Evolutionary conservation across 2,113 vertebrate genomes (phyloP).

Genomic region (Procavia capensis): DNA sequence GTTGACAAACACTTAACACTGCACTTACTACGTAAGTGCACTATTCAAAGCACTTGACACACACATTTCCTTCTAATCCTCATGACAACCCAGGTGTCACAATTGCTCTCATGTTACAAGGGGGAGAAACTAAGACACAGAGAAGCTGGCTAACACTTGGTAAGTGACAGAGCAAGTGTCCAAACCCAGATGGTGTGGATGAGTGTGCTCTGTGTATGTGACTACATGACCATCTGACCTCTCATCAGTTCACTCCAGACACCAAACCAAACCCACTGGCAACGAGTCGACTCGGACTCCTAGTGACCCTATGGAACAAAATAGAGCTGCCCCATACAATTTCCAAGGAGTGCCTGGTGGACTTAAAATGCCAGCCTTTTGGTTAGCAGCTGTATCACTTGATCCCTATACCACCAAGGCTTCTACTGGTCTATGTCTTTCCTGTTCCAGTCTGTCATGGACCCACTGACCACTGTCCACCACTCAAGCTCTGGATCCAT

Average conservation of each 20-base stretch:
- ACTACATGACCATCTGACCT: no score
- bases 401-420: no score
- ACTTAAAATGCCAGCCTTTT: no score
- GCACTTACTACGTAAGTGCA: no score
- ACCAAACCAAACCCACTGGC: no score
- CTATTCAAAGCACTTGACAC: background rate
- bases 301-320: no score
- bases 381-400: no score
- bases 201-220: accelerated
- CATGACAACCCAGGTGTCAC: background rate
- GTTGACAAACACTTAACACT: no score
- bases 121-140: background rate
- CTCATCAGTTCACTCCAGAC: no score
- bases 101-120: background rate
- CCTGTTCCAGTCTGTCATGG: background rate
- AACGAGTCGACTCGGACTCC: no score
- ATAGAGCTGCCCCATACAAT: no score
- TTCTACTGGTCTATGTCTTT: background rate
- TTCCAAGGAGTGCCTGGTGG: no score
- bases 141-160: background rate
- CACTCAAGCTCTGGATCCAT: background rate
- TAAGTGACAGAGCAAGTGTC: background rate
- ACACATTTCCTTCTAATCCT: background rate
- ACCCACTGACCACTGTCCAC: background rate
- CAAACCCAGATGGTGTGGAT: background rate